Evolutionary conservation across 2,113 vertebrate species (phyloP).

Genomic region (Aix galericulata): DNA sequence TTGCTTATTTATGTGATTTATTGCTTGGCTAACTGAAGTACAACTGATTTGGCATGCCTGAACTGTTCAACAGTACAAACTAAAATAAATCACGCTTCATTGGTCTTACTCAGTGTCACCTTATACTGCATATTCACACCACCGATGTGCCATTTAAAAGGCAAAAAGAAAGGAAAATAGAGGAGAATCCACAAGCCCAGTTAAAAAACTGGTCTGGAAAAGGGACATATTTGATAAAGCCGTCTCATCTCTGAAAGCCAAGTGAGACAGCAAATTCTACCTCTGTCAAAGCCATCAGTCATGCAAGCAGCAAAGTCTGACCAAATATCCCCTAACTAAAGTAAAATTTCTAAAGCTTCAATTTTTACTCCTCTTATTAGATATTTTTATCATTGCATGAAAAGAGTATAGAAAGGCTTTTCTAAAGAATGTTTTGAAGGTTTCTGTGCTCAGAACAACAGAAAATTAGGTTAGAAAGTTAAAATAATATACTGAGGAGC

Average conservation of each 20-base stretch:
- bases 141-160: background rate
- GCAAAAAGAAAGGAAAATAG: background rate
- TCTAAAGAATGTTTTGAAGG: background rate
- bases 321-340: background rate
- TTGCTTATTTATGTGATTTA: slow-evolving; percentile 35
- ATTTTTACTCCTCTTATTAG: background rate
- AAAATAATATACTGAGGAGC: background rate
- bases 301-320: background rate
- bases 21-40: background rate
- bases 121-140: background rate
- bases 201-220: background rate
- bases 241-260: background rate
- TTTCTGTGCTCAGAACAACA: background rate
- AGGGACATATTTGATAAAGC: background rate
- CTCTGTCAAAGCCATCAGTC: background rate
- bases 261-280: background rate
- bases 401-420: background rate
- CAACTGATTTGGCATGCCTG: background rate
- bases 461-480: background rate
- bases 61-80: background rate
- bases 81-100: background rate
- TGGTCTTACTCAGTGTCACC: background rate
- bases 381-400: background rate
- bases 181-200: background rate
- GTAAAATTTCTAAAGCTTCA: background rate